phyloP scores from a whole-genome alignment of 1,140 invertebrate species.

The Arctopsyche grandis region DNA sequence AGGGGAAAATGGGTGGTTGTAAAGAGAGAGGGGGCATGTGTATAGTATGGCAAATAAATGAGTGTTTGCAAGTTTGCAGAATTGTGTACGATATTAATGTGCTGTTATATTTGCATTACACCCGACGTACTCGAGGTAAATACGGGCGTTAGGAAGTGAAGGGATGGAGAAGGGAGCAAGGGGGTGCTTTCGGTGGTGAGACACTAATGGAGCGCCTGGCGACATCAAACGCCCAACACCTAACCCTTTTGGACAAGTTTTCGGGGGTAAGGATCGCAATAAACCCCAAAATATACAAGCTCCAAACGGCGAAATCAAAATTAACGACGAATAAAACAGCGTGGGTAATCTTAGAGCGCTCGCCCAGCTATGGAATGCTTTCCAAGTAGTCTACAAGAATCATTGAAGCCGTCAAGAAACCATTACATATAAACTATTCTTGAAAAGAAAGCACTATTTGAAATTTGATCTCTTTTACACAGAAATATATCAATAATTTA shows the following conservation, averaged over 20 bases:
- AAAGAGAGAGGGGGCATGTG: slow-evolving; percentile 18
- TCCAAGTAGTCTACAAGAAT: no score
- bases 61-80: slow-evolving; percentile 46
- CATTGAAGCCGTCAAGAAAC: no score
- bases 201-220: slow-evolving; percentile 19
- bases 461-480: no score
- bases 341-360: not conserved
- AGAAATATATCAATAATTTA: no score
- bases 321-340: slow-evolving; percentile 24
- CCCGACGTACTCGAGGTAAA: slow-evolving; percentile 32
- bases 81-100: slow-evolving; percentile 48
- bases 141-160: slow-evolving; percentile 7
- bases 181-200: not conserved
- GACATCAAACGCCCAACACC: slow-evolving; percentile 32
- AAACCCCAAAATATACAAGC: slow-evolving; percentile 18
- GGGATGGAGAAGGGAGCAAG: no score
- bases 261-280: slow-evolving; percentile 19
- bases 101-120: slow-evolving; percentile 43
- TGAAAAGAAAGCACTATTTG: no score
- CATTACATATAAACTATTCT: no score
- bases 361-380: not conserved
- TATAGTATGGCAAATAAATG: slow-evolving; percentile 38
- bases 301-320: slow-evolving; percentile 31
- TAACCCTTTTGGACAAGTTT: slow-evolving; percentile 37
- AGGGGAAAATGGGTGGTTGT: not conserved